Base-by-base conservation (phyloP, 1,140 invertebrate species). In the Drosophila carrolli region DNA sequence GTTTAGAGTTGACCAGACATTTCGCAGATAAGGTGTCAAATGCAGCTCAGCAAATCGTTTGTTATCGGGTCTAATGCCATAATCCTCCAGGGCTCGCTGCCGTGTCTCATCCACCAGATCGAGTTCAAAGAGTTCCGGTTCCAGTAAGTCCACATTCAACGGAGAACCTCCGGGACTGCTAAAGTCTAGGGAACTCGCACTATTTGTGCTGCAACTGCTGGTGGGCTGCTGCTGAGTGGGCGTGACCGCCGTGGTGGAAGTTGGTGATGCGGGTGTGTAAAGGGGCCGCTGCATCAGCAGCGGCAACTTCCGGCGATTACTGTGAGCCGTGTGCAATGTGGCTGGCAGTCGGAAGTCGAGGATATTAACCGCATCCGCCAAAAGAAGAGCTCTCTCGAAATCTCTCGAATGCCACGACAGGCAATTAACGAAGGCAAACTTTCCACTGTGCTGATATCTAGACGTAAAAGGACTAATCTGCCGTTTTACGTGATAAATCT, bases 351-450 rank as follows among this genome's bases (percentile, higher is more conserved):
- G 77, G n/a, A 91, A 90, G 16, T 91, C 90, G 27, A 90, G 16
- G 9, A 91, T 90, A 27, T 89, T 91, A 0, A 81, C 23, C 0
- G 81, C 82, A 58, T 91, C 91, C 14, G 91, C 89, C n/a, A 92
- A 29, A 0, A 91, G 56, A 0, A 92, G 35, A 5, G 88, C 78
- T 1, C 91, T 70, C 51, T 92, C 91, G n/a, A 86, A 82, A 47
- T 91, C 81, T 4, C 72, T 75, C n/a, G 81, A 59, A 60, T 92
- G 91, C 92, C 92, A 92, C 0, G 91, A 92, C 5, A 83, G 56
- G 27, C 71, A 74, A 35, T 90, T 83, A 13, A 89, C 63, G 1
- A 56, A 58, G 1, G 77, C 47, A 0, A 81, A 73, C 38, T 90
- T 90, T 2, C 75, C 57, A 10, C 80, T 77, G 10, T 78, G 57